Base-by-base conservation (phyloP, 1,140 invertebrate genomes). In the Branchinecta lynchi region DNA sequence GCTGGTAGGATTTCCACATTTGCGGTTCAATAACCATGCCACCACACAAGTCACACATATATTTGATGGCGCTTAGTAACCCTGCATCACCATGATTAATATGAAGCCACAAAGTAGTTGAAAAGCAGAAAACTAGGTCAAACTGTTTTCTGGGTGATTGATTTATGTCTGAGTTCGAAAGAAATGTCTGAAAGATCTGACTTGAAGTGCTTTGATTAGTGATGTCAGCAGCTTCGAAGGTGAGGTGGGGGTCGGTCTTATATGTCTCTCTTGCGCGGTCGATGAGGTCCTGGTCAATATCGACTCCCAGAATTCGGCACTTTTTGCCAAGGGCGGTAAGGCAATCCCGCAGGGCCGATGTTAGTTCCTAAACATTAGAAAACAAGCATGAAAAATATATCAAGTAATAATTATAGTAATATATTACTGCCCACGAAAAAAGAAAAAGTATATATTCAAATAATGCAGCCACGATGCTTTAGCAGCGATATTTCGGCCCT, bases 61-160 rank as follows among this genome's bases (percentile, higher is more conserved):
- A 60, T 60, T 60, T 60, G 1, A 60, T 60, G 3, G 51, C 17
- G 17, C 6, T 60, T 67, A 79, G 74, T 15, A 90, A 76, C 1
- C 86, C 88, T 7, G 78, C 76, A 80, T 92, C 89, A 12, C 89
- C 87, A 78, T 87, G 79, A 77, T 91, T 91, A 43, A 92, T 75
- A 77, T 92, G 89, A 73, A 92, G 88, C 89, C 89, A 92, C 88
- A 92, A 90, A 15, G 88, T 89, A 12, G 90, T 83, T 17, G 89
- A 90, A 77, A 91, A 90, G 75, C 86, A 89, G 76, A 88, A 89
- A 43, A 83, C 80, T 15, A 85, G 80, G 78, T 89, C 84, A 78
- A 91, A 92, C 71, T 78, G 79, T 3, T 32, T 32, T 32, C 32
- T 32, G 32, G 32, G 32, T 5, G 32, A 32, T 32, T 32, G 32